Base-by-base conservation (phyloP, 2,113 vertebrate species). In the Lepisosteus oculatus region DNA sequence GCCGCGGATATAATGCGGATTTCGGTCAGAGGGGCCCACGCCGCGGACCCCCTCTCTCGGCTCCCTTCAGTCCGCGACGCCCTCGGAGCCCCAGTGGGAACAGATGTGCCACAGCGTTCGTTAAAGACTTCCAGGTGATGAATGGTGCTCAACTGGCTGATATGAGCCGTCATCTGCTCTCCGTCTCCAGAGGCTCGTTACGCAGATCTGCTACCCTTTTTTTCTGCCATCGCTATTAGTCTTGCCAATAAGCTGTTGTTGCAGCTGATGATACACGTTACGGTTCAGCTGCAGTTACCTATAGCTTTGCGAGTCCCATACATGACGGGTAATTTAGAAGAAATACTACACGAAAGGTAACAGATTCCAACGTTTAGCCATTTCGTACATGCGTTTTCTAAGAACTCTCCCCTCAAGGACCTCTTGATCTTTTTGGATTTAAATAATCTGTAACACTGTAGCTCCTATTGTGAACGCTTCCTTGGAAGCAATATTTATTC, bases 161-260 rank as follows among this genome's bases (percentile, higher is more conserved):
- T 29, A 13, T 42, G 62, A 64, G 12, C 62, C 8, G 13, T 64
- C 17, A 41, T 64, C 62, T 64, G 42, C 6, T 2, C 62, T 17
- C 42, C 8, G 42, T 64, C 62, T 59, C 62, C 62, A 64, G 42
- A 41, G 62, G 17, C 17, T 29, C 13, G 17, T 61, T 64, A 64
- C 41, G 62, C 17, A 64, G 17, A 64, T 64, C 17, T 43, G 62
- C 41, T 64, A 64, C 62, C 17, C 41, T 64, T 64, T 64, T 12
- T 1, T 64, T 8, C 62, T 29, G 42, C 14, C 17, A 17, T 29
- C 62, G 41, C 17, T 64, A 64, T 64, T 29, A 29, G 7, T 64
- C 62, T 64, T 64, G 7, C 17, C 41, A 64, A 64, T 64, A 64
- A 3, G 6, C 59, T 64, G 17, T 29, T 64, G 62, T 64, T 6